phyloP scores from a whole-genome alignment of 2,797 vertebrate genomes.

The Pelochelys cantorii region DNA sequence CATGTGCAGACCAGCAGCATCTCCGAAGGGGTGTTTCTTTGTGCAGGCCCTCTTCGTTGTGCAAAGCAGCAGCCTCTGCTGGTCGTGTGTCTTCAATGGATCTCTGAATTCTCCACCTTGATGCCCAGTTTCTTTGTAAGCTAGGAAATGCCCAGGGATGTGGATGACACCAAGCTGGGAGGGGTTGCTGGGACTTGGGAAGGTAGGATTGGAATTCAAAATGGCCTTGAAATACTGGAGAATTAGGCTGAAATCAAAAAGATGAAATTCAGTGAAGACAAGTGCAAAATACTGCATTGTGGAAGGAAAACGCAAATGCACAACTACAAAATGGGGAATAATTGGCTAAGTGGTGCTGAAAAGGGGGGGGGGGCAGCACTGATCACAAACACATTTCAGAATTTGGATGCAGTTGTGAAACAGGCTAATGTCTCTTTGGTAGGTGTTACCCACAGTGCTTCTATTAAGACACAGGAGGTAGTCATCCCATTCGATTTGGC shows the following conservation, averaged over 20 bases:
- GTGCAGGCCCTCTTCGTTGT: neutral
- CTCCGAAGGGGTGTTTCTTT: neutral
- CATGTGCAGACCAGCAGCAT: neutral
- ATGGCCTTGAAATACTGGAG: neutral
- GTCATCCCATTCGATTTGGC: neutral
- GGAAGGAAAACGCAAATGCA: neutral
- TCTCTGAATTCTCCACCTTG: neutral
- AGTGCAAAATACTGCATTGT: neutral
- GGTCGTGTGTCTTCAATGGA: neutral
- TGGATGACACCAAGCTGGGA: neutral
- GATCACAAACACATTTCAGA: neutral
- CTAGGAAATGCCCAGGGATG: neutral
- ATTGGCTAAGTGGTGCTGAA: neutral
- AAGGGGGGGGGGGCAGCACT: rapidly evolving
- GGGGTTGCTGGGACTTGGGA: neutral
- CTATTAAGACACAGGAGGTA: neutral
- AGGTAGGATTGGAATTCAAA: neutral
- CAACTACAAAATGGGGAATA: neutral
- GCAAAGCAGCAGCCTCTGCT: too few relatives aligned
- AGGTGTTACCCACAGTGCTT: too few relatives aligned
- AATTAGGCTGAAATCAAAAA: neutral
- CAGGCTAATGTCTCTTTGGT: neutral
- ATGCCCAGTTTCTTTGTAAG: neutral
- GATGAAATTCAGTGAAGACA: neutral
- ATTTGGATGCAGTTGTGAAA: neutral